phyloP scores from a whole-genome alignment of 1,140 invertebrate species.

The Hypsibius dujardini region DNA sequence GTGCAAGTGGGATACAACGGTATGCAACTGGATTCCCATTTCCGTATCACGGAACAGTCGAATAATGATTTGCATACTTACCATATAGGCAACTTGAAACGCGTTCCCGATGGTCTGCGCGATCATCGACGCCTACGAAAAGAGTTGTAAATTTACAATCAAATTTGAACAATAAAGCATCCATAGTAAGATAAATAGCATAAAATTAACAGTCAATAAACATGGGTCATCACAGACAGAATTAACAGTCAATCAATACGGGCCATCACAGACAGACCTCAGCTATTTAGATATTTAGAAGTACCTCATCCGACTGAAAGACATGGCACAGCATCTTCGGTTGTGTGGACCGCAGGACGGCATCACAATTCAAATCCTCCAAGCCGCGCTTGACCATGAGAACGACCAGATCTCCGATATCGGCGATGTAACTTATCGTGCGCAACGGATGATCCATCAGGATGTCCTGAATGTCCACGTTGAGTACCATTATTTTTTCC shows the following conservation, averaged over 20 bases:
- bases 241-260: too few species aligned
- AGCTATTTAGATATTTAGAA: too few species aligned
- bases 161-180: too few species aligned
- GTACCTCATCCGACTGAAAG: slow-evolving; percentile 92
- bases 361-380: slow-evolving; percentile 19
- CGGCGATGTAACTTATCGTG: slow-evolving; percentile 97
- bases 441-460: slow-evolving; percentile 99
- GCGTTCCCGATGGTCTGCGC: slow-evolving; percentile 98
- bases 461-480: slow-evolving; percentile 92
- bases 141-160: too few species aligned
- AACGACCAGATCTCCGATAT: slow-evolving; percentile 95
- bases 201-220: too few species aligned
- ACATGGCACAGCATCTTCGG: slow-evolving; percentile 99
- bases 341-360: slow-evolving; percentile 16
- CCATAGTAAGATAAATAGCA: too few species aligned
- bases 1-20: too few species aligned
- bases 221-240: too few species aligned
- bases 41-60: too few species aligned
- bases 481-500: slow-evolving; percentile 99
- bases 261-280: too few species aligned
- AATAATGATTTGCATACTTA: slow-evolving; percentile 97
- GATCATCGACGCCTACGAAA: slow-evolving; percentile 86
- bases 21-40: too few species aligned
- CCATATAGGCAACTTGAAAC: slow-evolving; percentile 99
- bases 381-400: slow-evolving; percentile 87